A percentile compares a stretch with the other conserved stretches of the same genome.
phyloP scores from a whole-genome alignment of 2,113 vertebrate species.

The Oncorhynchus kisutch region DNA sequence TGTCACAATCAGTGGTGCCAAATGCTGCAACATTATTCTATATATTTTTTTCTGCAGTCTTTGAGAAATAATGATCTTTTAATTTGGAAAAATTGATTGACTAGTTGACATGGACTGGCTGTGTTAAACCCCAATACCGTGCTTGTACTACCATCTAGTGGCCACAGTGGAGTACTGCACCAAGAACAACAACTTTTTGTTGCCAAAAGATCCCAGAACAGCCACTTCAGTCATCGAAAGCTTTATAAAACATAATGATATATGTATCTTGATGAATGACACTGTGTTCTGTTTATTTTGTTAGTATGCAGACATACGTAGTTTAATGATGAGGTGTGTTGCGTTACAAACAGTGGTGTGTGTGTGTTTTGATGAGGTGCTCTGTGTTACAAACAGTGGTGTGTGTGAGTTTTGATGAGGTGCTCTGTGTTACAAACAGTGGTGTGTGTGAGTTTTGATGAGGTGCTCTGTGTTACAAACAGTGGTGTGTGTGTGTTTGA shows the following conservation, averaged over 20 bases:
- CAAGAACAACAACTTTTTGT: not conserved
- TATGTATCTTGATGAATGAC: not conserved
- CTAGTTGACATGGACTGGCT: no score
- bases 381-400: not conserved
- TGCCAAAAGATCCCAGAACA: not conserved
- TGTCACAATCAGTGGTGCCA: no score
- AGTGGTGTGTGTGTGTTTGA: no score
- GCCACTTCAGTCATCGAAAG: no score
- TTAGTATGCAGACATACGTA: not conserved
- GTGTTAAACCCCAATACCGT: not conserved
- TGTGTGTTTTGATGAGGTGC: not conserved
- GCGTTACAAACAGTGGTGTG: not conserved
- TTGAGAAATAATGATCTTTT: no score
- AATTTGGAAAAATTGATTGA: no score
- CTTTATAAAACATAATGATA: not conserved
- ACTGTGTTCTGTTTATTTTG: not conserved
- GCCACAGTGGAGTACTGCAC: not conserved
- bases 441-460: no score
- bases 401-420: no score
- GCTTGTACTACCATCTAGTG: slow-evolving; percentile 53
- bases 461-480: no score
- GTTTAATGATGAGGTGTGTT: not conserved
- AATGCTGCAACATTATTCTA: no score
- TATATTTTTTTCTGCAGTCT: no score
- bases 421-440: no score